Evolutionary conservation across 1,140 invertebrate species (phyloP), one percentile per base, ranked within the genome.

Genomic region (Calephelis virginiensis): DNA sequence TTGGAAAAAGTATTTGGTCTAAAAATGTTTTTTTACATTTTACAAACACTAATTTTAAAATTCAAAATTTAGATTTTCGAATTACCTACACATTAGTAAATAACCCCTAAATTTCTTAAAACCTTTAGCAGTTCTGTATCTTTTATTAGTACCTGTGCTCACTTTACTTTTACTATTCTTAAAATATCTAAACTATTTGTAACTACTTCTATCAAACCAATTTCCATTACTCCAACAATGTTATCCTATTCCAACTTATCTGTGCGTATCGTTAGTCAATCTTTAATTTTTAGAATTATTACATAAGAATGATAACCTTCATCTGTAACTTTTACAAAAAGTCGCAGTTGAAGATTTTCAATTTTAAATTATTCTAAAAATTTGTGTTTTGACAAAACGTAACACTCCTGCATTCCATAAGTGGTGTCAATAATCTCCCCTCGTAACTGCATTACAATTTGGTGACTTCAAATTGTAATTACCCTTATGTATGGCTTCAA

Each of bases 371-470:
- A 61, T 70, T 74, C 68, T 81, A 80, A 80, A 60, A 69, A 73
- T 67, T 38, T 73, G 75, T 74, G 72, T 74, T 85, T 80, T 81
- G 71, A 73, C 70, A 64, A 79, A 80, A 83, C 47, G 59, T 66
- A 69, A 53, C n/a, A 59, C 66, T 10, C 73, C 72, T 73, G 63
- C 65, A 63, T 66, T 74, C 64, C 61, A 64, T 76, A 75, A 87
- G 88, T 90, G 88, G 88, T 90, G 86, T 89, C 72, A 74, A 70
- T 74, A 86, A 91, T 92, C 91, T 92, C 91, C 90, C 85, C 91
- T 92, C 90, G 90, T 92, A 90, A 92, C 91, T 92, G 91, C 86
- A 92, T 91, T 91, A 83, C 82, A 90, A 86, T 82, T 73, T 90
- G 89, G 90, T 90, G 83, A 90, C 90, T 91, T 90, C 87, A 90